A percentile compares a stretch with the other conserved stretches of the same genome.
Conservation (phyloP, 2,113 vertebrate genomes). For the Platysternon megacephalum region DNA sequence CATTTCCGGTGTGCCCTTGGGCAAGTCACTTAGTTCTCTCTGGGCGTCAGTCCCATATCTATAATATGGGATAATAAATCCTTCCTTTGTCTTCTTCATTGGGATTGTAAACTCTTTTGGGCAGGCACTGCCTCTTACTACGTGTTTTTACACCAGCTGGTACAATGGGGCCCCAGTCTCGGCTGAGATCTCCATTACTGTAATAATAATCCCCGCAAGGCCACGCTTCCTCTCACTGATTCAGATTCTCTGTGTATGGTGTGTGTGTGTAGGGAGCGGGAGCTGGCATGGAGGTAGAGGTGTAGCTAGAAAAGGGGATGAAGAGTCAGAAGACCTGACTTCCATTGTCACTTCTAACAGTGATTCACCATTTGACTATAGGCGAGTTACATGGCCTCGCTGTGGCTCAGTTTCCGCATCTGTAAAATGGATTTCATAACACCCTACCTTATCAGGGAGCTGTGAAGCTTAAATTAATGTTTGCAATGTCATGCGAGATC, state of each 20-base stretch:
- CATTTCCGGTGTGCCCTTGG: not conserved
- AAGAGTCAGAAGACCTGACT: not conserved
- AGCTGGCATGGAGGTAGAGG: no score
- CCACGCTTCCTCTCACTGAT: not conserved
- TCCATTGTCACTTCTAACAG: not conserved
- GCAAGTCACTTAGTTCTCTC: not conserved
- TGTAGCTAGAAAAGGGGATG: not conserved
- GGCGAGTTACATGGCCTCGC: not conserved
- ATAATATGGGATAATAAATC: not conserved
- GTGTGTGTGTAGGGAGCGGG: not conserved
- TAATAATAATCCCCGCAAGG: not conserved
- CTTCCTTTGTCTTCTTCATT: not conserved
- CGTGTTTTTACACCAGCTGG: not conserved
- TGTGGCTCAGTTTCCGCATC: not conserved
- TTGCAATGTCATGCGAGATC: not conserved
- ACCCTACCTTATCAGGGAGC: not conserved
- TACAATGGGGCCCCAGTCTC: not conserved
- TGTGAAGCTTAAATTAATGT: not conserved
- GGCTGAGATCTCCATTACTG: not conserved
- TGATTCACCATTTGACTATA: not conserved
- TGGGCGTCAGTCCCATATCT: not conserved
- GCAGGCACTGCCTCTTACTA: not conserved
- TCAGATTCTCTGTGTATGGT: not conserved
- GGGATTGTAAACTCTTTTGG: not conserved
- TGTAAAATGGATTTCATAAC: not conserved